Base-by-base conservation (phyloP, 2,113 vertebrate species). In the Corydoras sp. region DNA sequence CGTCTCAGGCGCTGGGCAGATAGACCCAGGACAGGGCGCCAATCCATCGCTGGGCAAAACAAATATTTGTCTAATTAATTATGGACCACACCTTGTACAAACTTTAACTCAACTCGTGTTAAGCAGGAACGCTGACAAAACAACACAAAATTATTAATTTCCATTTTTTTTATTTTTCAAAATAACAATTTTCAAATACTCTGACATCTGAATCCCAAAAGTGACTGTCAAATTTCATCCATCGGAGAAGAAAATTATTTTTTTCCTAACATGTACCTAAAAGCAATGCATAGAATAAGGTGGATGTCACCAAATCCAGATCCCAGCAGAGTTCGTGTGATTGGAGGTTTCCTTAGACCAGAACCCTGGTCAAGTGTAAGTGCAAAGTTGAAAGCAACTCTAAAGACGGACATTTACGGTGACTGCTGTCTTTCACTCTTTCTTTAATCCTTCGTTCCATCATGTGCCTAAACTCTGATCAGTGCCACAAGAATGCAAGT, bases 261-360 rank as follows among this genome's bases (percentile, higher is more conserved):
- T 35, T 1, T 43, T 43, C 7, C 35, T 86, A 88, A 84, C 85
- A 88, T 89, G 87, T 86, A 88, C 81, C 85, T 82, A 79, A 88
- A 88, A 91, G 87, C 85, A 91, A 87, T 86, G 87, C 87, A 90
- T 85, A 88, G 86, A 87, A 87, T 87, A 85, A 84, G 85, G 82
- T 85, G 79, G 85, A 89, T 82, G 80, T 85, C 83, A 87, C 82
- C 84, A 83, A 86, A 69, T 35, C 76, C 75, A 66, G 82, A 86
- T 87, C 83, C 74, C 84, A 77, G 61, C 78, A 87, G 81, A 87
- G 78, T 77, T 84, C 78, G 76, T 60, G 81, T 79, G 50, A 70
- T 69, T 81, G 83, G 82, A 78, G 68, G 79, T 81, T 82, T 79
- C 76, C 76, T 79, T 69, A 62, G 78, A 88, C 84, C 82, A 83